Percentiles rank a stretch among this genome's conserved stretches.
Conservation (phyloP, 2,113 vertebrate genomes). For the Serinus canaria region DNA sequence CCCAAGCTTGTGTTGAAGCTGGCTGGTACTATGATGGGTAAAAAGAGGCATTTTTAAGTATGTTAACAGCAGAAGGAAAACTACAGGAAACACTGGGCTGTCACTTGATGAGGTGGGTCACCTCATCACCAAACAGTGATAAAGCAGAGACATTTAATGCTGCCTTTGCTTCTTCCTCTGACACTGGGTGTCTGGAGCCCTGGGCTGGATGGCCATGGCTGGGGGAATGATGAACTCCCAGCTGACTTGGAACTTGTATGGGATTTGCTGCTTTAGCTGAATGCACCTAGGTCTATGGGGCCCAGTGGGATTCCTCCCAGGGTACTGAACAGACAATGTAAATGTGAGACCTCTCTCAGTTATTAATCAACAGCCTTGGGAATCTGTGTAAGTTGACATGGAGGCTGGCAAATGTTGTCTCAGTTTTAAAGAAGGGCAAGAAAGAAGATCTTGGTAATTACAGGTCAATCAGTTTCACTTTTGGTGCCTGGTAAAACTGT, state of each 20-base stretch:
- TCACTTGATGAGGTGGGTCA: background rate
- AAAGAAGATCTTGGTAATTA: background rate
- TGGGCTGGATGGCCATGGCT: background rate
- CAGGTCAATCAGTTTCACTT: background rate
- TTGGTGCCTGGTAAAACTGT: background rate
- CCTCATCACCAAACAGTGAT: background rate
- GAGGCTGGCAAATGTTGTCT: background rate
- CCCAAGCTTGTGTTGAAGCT: background rate
- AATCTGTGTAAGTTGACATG: background rate
- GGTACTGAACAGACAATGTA: background rate
- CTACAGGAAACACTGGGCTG: background rate
- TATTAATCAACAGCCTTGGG: background rate
- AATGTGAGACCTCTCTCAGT: background rate
- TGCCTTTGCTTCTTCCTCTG: background rate
- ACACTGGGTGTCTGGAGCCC: rapidly evolving
- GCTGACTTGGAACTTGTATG: background rate
- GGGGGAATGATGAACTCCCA: background rate
- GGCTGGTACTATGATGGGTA: background rate
- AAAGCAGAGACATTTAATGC: background rate
- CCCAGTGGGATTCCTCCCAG: background rate
- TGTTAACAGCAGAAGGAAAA: background rate
- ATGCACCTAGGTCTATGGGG: background rate
- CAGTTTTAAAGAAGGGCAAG: background rate
- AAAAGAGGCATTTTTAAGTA: background rate
- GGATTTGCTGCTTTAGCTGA: background rate